Evolutionary conservation across 2,113 vertebrate species (phyloP).

Genomic region (Thalassarche chlororhynchos): DNA sequence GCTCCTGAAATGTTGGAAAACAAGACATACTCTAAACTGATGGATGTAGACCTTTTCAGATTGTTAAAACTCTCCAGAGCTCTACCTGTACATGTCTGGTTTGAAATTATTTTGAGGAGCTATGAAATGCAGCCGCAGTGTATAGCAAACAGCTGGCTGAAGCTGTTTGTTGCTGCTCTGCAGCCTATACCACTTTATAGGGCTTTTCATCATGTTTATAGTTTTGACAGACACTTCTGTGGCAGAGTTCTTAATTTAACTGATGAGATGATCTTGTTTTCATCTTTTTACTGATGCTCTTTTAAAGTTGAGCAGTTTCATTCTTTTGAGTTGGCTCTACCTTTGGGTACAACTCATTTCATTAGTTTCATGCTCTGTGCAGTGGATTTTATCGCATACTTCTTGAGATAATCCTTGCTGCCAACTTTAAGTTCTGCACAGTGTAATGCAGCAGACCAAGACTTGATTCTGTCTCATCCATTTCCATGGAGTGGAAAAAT

Average conservation of each 20-base stretch:
- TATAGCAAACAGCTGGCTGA: neutral
- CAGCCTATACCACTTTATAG: neutral
- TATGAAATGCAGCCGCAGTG: neutral
- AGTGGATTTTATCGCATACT: neutral
- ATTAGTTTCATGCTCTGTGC: neutral
- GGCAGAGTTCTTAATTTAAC: conserved; percentile 18
- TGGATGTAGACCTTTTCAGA: neutral
- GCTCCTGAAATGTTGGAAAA: neutral
- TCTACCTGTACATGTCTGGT: neutral
- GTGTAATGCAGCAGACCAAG: neutral
- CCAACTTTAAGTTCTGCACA: neutral
- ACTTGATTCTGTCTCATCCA: neutral
- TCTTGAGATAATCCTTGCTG: neutral
- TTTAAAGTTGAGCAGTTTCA: neutral
- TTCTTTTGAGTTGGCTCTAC: neutral
- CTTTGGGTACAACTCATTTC: neutral
- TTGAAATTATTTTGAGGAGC: neutral
- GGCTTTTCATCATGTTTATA: conserved; percentile 14
- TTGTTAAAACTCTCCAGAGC: neutral
- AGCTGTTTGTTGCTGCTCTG: neutral
- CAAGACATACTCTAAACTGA: neutral
- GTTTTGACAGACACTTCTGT: conserved; percentile 23
- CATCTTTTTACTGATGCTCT: neutral
- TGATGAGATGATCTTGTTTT: neutral
- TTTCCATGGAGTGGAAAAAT: neutral